These are phyloP conservation scores for Drosophila tanythrix DNA, from an alignment of 2,888 invertebrate species.

Conservation along the genomic window DNA sequence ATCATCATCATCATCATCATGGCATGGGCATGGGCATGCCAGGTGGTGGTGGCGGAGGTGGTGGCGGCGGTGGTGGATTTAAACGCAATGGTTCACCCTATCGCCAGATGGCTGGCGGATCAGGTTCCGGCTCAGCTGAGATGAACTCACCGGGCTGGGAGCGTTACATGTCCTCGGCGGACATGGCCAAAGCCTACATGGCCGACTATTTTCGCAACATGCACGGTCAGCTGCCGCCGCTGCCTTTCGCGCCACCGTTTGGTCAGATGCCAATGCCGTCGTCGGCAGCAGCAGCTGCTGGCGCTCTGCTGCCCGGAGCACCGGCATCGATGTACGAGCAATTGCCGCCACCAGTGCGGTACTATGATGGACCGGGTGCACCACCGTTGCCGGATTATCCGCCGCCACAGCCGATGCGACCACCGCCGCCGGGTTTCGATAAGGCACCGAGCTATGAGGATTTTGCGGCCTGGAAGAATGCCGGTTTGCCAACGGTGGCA, in stretches of 20 bases:
- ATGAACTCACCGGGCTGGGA: slow-evolving; percentile 89
- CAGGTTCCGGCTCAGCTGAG: slow-evolving; percentile 84
- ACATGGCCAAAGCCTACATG: slow-evolving; percentile 93
- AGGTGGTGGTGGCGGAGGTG: slow-evolving; percentile 54
- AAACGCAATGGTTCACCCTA: slow-evolving; percentile 81
- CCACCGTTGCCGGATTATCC: slow-evolving; percentile 92
- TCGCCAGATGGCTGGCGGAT: slow-evolving; percentile 69
- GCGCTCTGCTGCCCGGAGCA: slow-evolving; percentile 82
- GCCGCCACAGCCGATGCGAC: slow-evolving; percentile 85
- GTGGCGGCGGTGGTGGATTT: slow-evolving; percentile 70
- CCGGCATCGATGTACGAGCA: slow-evolving; percentile 86
- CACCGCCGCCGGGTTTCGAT: slow-evolving; percentile 87
- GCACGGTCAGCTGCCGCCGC: slow-evolving; percentile 93
- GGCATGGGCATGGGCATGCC: slow-evolving; percentile 60
- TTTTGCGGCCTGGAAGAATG: slow-evolving; percentile 83
- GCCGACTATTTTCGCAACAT: slow-evolving; percentile 95
- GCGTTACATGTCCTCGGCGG: slow-evolving; percentile 87
- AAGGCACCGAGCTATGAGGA: slow-evolving; percentile 92
- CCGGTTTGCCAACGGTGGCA: slow-evolving; percentile 81
- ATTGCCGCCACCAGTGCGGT: slow-evolving; percentile 91
- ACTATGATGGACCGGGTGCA: slow-evolving; percentile 88
- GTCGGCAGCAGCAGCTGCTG: slow-evolving; percentile 86
- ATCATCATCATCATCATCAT: slow-evolving; percentile 82
- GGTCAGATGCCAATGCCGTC: slow-evolving; percentile 89
- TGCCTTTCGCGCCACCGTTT: slow-evolving; percentile 93